These are phyloP conservation scores for Epirrita christyi DNA, from an alignment of 2,888 invertebrate genomes.

Conservation along the genomic window DNA sequence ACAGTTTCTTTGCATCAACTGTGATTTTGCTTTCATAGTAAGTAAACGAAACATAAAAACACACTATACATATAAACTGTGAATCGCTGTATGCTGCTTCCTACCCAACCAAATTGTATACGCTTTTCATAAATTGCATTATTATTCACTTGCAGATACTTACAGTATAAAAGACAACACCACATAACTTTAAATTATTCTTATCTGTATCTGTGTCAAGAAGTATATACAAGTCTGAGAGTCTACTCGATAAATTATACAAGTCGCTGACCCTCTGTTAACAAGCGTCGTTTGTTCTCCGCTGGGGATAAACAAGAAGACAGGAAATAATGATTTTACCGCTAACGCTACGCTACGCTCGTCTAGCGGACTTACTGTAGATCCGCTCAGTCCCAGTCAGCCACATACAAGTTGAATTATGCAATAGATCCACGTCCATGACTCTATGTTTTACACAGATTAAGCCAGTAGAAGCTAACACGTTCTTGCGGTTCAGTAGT, in stretches of 20 bases:
- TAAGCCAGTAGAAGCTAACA: too few relatives aligned
- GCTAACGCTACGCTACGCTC: conserved; percentile 10
- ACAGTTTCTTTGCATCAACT: conserved; percentile 29
- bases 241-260: conserved; percentile 63
- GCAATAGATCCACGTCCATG: neutral
- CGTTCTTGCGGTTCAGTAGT: neutral
- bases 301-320: conserved; percentile 46
- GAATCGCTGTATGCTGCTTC: conserved; percentile 12
- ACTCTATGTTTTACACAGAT: neutral
- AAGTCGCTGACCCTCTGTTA: conserved; percentile 65
- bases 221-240: conserved; percentile 33
- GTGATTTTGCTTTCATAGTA: conserved; percentile 30
- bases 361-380: conserved; percentile 2
- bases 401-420: neutral
- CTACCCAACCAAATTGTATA: conserved; percentile 14
- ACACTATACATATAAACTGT: conserved; percentile 20
- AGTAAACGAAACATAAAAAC: conserved; percentile 25
- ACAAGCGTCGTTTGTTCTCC: conserved; percentile 68
- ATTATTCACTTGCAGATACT: conserved; percentile 12
- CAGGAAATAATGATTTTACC: conserved; percentile 48
- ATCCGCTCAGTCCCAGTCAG: neutral
- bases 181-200: neutral
- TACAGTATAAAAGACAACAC: conserved; percentile 5
- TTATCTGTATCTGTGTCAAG: conserved; percentile 16
- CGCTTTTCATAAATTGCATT: conserved; percentile 20